Conservation (phyloP, 2,113 vertebrate genomes). For the Indri indri region DNA sequence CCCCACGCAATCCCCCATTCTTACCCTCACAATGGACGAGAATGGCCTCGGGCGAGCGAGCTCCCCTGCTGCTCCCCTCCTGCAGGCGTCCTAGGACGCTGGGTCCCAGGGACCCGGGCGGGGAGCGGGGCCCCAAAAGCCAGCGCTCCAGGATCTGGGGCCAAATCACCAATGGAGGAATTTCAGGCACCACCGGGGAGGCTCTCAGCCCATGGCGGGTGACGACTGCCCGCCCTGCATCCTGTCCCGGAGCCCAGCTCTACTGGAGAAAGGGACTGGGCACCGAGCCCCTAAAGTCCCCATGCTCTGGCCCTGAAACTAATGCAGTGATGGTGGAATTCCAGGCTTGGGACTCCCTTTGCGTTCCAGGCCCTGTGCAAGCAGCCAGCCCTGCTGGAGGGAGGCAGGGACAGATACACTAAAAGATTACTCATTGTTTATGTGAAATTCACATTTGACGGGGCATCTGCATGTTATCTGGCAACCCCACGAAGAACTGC, state of each 20-base stretch:
- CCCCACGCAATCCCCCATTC: slow-evolving; percentile 36
- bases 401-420: neutral
- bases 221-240: neutral
- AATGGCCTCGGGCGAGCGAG: neutral
- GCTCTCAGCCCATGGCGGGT: neutral
- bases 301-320: neutral
- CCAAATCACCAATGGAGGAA: neutral
- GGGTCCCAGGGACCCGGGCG: neutral
- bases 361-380: neutral
- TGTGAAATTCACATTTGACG: neutral
- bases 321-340: neutral
- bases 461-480: neutral
- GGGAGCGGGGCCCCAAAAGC: neutral
- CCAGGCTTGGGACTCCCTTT: neutral
- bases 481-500: neutral
- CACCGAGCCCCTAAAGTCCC: neutral
- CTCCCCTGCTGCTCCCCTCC: neutral
- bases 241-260: neutral
- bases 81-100: too few relatives aligned
- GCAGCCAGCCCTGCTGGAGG: neutral
- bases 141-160: neutral
- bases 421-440: neutral
- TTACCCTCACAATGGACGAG: slow-evolving; percentile 53
- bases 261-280: neutral
- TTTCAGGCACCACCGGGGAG: neutral